Evolutionary conservation across 2,888 invertebrate genomes (phyloP).

Genomic region (Eretmocerus hayati): DNA sequence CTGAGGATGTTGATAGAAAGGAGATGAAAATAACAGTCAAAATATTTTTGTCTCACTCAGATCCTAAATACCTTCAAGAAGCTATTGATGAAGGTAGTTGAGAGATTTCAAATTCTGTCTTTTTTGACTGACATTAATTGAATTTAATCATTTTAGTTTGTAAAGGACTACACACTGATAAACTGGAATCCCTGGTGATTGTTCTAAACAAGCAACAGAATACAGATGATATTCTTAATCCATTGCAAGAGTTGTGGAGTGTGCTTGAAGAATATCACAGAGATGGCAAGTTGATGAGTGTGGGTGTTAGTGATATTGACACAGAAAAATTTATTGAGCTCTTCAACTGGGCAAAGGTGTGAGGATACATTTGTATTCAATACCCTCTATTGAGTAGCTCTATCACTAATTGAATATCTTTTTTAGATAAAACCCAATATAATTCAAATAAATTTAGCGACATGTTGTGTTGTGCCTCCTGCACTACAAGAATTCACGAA

Average conservation of each 20-base stretch:
- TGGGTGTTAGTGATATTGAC: constrained; percentile 88
- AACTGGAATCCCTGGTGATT: constrained; percentile 76
- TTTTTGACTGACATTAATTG: neutral
- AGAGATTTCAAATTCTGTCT: constrained; percentile 6
- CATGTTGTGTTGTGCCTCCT: constrained; percentile 91
- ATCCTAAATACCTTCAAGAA: constrained; percentile 59
- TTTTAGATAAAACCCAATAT: constrained; percentile 70
- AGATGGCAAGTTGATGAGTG: constrained; percentile 53
- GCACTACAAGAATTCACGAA: constrained; percentile 84
- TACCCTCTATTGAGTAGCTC: neutral
- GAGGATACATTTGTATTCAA: constrained; percentile 9
- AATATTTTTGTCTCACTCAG: constrained; percentile 71
- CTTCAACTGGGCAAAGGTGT: constrained; percentile 64
- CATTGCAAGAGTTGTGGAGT: constrained; percentile 69
- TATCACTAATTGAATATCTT: constrained; percentile 16
- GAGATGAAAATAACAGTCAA: constrained; percentile 81
- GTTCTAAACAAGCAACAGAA: constrained; percentile 59
- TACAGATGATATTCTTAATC: constrained; percentile 31
- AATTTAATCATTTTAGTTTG: constrained; percentile 55
- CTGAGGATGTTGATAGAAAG: constrained; percentile 59
- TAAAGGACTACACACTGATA: constrained; percentile 60
- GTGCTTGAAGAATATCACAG: constrained; percentile 66
- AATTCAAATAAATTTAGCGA: constrained; percentile 86
- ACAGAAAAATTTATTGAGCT: constrained; percentile 69
- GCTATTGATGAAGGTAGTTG: constrained; percentile 66